Conservation (phyloP, 2,797 vertebrate species). For the Craterocephalus amniculus region DNA sequence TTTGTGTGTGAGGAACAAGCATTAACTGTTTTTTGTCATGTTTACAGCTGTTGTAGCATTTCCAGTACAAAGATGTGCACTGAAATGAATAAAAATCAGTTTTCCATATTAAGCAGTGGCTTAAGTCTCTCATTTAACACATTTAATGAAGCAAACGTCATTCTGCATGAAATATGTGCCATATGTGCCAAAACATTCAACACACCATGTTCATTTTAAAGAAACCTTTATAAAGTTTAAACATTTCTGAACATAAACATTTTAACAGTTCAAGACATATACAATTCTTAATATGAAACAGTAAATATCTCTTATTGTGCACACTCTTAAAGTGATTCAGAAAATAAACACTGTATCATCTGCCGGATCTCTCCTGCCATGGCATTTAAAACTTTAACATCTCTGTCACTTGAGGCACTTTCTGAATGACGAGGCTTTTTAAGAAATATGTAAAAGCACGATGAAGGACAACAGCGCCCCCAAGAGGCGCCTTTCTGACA, state of each 20-base stretch:
- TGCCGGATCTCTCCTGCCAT: slow-evolving; percentile 61
- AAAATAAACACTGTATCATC: slow-evolving; percentile 82
- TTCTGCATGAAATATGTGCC: background rate
- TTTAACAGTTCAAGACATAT: slow-evolving; percentile 79
- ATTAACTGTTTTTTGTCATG: background rate
- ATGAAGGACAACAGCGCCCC: slow-evolving; percentile 60
- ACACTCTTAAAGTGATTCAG: slow-evolving; percentile 77
- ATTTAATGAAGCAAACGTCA: background rate
- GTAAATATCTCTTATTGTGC: slow-evolving; percentile 82
- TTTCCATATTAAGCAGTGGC: slow-evolving; percentile 1
- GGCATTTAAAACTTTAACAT: slow-evolving; percentile 65
- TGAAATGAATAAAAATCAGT: slow-evolving; percentile 16
- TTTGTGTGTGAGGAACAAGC: background rate
- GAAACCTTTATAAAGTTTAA: slow-evolving; percentile 82
- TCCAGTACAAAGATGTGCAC: background rate
- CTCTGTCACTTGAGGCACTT: slow-evolving; percentile 79
- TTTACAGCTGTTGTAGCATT: background rate
- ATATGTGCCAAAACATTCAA: slow-evolving; percentile 2
- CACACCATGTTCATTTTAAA: slow-evolving; percentile 60
- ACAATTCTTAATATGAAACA: slow-evolving; percentile 83
- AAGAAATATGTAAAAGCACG: slow-evolving; percentile 61
- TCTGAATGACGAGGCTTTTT: slow-evolving; percentile 76
- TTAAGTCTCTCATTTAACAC: background rate
- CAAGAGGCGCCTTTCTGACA: slow-evolving; percentile 57
- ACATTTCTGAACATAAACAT: slow-evolving; percentile 80